These are phyloP conservation scores for Magallana nippona DNA, from an alignment of 2,888 invertebrate genomes.

Conservation along the genomic window DNA sequence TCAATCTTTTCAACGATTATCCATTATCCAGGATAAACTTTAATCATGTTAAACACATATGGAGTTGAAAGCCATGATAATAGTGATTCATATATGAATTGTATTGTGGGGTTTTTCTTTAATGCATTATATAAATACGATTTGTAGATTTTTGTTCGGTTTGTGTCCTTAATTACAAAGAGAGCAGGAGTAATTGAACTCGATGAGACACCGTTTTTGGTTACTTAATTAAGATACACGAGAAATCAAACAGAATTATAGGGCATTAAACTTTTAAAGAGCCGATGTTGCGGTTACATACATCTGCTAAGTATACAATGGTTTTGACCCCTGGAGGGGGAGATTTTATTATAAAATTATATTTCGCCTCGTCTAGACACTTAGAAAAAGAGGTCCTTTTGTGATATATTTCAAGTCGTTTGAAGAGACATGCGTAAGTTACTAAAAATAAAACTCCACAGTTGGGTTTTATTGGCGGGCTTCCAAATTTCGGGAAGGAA, in stretches of 20 bases:
- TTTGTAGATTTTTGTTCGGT: background rate
- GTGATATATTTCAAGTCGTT: conserved; percentile 30
- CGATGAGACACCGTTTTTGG: background rate
- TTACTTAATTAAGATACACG: background rate
- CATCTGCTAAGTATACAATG: background rate
- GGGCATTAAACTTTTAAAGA: background rate
- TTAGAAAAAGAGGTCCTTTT: conserved; percentile 20
- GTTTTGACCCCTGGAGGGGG: conserved; percentile 2
- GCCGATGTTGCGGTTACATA: background rate
- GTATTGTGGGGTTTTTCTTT: background rate
- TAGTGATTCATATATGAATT: background rate
- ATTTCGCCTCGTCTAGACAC: conserved; percentile 1
- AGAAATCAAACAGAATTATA: conserved; percentile 12
- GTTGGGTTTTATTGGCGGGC: conserved; percentile 1
- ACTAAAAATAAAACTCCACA: conserved; percentile 18
- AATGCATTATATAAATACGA: conserved; percentile 6
- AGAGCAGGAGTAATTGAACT: conserved; percentile 3
- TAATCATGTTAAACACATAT: background rate
- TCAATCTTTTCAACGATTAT: no score
- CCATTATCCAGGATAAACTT: background rate
- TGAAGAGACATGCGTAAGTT: conserved; percentile 30
- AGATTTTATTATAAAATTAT: background rate
- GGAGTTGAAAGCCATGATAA: no score
- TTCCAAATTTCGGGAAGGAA: conserved; percentile 23
- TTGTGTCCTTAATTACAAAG: conserved; percentile 14